A percentile compares a stretch with the other conserved stretches of the same genome.
Evolutionary conservation across 92 coral and sea anemone genomes (phyloP).

Genomic region (Parazoanthus swiftii): DNA sequence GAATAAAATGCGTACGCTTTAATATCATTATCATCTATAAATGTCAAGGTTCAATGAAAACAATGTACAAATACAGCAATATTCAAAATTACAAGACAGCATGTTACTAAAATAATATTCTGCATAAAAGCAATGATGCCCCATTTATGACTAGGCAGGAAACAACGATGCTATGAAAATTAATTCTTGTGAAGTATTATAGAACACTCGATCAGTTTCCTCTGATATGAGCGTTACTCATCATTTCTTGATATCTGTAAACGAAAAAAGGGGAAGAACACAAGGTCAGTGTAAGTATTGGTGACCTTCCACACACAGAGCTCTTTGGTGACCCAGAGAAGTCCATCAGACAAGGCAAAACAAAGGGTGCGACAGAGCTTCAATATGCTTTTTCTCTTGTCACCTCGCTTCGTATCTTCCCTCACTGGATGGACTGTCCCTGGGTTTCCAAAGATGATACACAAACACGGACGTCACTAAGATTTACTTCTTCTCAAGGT

Average conservation of each 20-base stretch:
- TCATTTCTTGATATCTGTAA: conserved; percentile 35
- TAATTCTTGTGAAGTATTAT: background rate
- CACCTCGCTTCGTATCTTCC: too few species aligned
- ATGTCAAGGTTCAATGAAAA: conserved; percentile 20
- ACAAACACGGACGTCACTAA: background rate
- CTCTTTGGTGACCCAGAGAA: background rate
- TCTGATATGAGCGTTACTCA: conserved; percentile 15
- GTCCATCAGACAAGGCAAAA: background rate
- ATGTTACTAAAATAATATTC: conserved; percentile 18
- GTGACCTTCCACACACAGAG: background rate
- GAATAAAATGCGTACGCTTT: conserved; percentile 40
- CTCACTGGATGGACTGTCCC: too few species aligned
- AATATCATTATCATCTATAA: conserved; percentile 37
- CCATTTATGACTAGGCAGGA: background rate
- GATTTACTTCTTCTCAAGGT: too few species aligned
- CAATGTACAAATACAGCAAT: conserved; percentile 37
- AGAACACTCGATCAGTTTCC: conserved; percentile 6
- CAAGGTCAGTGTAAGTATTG: conserved; percentile 14
- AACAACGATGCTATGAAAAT: conserved; percentile 5
- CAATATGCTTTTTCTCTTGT: too few species aligned
- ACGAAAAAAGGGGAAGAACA: conserved; percentile 26
- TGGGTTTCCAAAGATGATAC: background rate
- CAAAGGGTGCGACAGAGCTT: too few species aligned
- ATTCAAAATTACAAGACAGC: conserved; percentile 30
- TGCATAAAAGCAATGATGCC: conserved; percentile 12